Evolutionary conservation across 37 sponge, comb jelly and placozoan species (phyloP), one percentile per base, ranked within the genome.

Genomic region (Crambe crambe): DNA sequence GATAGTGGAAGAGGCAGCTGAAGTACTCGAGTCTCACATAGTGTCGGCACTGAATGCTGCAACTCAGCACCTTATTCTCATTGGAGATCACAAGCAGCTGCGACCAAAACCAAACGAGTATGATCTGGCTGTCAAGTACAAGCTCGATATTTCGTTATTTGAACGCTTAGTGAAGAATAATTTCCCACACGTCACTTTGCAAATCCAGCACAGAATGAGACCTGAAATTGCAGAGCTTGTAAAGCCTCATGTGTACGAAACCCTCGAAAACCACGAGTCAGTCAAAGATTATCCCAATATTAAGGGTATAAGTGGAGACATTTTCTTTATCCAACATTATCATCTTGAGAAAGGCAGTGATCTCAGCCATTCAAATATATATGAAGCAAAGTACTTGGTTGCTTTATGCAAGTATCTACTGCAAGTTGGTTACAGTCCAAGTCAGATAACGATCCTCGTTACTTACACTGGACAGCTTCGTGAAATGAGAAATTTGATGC

Each of bases 71-170:
- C 89, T 97, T 18, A 92, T 97, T 68, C 88, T 97, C 23, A 95
- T 97, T 51, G 98, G 98, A 72, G 98, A 97, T 67, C 98, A 97
- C 85, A 83, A 92, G 56, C 98, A 97, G 70, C 86, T 97, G 21
- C 77, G 95, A 56, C 98, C 98, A 10, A 87, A 89, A 56, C 85
- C 85, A 12, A 89, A 95, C 51, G 86, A 81, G 26, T 92, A 89
- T 81, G 70, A 87, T 0, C 73, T 97, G 37, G 87, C 84, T 25
- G 80, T 85, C 43, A 77, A 97, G 10, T 89, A 75, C 79, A 85
- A 97, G 26, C 63, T 97, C 26, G 89, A 92, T 26, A 80, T 95
- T 32, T 95, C 95, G 20, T 80, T 97, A 68, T 92, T 97, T 86
- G 95, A 97, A 67, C 60, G 95, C 3, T 40, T 97, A 26, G 62